phyloP scores from a whole-genome alignment of 2,113 vertebrate genomes.

The Propithecus coquereli region DNA sequence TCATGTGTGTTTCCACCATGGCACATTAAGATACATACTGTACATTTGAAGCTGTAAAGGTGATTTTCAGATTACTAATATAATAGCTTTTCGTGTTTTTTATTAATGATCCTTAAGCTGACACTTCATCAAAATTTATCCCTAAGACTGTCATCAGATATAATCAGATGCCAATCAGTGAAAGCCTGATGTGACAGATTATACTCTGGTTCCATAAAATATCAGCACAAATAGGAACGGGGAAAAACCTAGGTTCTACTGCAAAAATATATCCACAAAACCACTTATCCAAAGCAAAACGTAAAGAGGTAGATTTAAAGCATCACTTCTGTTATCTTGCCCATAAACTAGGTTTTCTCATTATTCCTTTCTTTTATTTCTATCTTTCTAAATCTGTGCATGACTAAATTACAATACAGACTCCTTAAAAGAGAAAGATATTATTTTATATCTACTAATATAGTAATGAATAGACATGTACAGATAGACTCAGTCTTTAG shows the following conservation, averaged over 20 bases:
- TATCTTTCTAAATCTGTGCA: slow-evolving; percentile 12
- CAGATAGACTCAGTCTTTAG: neutral
- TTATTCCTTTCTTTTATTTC: neutral
- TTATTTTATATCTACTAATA: neutral
- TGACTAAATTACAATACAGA: neutral
- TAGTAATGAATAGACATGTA: neutral
- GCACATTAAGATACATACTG: neutral
- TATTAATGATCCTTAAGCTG: slow-evolving; percentile 26
- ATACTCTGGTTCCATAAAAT: slow-evolving; percentile 28
- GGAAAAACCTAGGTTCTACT: neutral
- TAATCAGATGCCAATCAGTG: slow-evolving; percentile 45
- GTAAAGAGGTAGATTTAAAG: neutral
- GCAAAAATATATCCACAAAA: slow-evolving; percentile 12
- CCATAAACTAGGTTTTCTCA: neutral
- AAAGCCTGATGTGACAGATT: slow-evolving; percentile 29
- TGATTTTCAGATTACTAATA: slow-evolving; percentile 37
- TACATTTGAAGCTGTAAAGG: neutral
- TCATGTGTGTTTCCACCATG: neutral
- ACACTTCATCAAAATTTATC: slow-evolving; percentile 50
- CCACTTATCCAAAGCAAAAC: slow-evolving; percentile 32
- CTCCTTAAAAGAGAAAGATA: neutral
- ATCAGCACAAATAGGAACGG: neutral
- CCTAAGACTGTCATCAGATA: slow-evolving; percentile 1
- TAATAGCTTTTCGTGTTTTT: neutral
- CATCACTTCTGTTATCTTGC: neutral